phyloP scores from a whole-genome alignment of 2,888 invertebrate species.

The Lasioglossum calceatum region DNA sequence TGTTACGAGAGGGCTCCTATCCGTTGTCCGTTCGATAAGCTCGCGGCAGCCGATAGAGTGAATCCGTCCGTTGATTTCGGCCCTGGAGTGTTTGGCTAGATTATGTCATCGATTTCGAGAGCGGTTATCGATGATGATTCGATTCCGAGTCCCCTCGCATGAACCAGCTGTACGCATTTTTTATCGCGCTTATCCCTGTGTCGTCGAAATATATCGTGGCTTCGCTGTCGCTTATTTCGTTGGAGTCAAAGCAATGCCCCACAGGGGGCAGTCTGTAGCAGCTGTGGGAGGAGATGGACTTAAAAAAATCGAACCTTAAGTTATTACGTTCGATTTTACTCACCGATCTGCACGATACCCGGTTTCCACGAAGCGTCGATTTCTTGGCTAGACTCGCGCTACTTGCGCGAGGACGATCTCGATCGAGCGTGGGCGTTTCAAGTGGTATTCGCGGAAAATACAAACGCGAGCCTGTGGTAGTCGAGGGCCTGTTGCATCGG shows the following conservation, averaged over 20 bases:
- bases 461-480: conserved; percentile 27
- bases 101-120: background rate
- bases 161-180: background rate
- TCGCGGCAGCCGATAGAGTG: too few species aligned
- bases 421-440: conserved; percentile 59
- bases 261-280: too few species aligned
- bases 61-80: background rate
- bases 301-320: background rate
- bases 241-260: too few species aligned
- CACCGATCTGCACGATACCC: background rate
- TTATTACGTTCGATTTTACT: background rate
- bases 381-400: conserved; percentile 31
- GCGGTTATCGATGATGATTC: background rate
- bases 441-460: conserved; percentile 60
- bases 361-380: background rate
- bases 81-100: background rate
- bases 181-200: background rate
- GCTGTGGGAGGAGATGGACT: too few species aligned
- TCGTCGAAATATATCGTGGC: background rate
- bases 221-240: too few species aligned
- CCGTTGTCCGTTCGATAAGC: conserved; percentile 13
- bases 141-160: background rate
- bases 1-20: background rate
- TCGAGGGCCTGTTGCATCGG: conserved; percentile 23
- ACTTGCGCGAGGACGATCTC: conserved; percentile 49